Evolutionary conservation across 2,797 vertebrate genomes (phyloP).

Genomic region (Clarias laeviceps): DNA sequence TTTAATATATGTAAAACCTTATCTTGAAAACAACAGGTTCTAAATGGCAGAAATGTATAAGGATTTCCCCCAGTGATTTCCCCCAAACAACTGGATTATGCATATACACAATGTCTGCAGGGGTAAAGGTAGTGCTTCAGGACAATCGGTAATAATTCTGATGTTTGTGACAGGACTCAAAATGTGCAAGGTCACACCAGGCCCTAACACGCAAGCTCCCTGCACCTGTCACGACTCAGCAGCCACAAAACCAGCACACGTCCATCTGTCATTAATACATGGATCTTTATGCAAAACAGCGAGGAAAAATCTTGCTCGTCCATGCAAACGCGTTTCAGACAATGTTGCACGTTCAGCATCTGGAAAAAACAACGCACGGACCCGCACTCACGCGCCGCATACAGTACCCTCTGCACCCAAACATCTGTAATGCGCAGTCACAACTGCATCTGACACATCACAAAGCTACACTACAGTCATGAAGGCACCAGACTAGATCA

Average conservation of each 20-base stretch:
- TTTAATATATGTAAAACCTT: background rate
- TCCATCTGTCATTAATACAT: background rate
- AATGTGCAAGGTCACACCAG: conserved; percentile 54
- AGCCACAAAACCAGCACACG: background rate
- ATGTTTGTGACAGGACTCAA: background rate
- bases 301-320: background rate
- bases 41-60: conserved; percentile 4
- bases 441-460: conserved; percentile 2
- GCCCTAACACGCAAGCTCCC: conserved; percentile 37
- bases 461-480: background rate
- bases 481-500: background rate
- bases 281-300: background rate
- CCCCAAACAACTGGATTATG: background rate
- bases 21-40: background rate
- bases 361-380: conserved; percentile 23
- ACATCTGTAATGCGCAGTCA: conserved; percentile 47
- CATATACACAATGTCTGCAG: background rate
- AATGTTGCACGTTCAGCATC: conserved; percentile 9
- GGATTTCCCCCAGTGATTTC: background rate
- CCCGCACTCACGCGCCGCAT: conserved; percentile 3
- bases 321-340: background rate
- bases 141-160: background rate
- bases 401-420: conserved; percentile 26
- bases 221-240: conserved; percentile 52
- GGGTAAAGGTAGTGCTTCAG: background rate